Evolutionary conservation across 1,140 invertebrate species (phyloP), one percentile per base, ranked within the genome.

Genomic region (Vanessa atalanta): DNA sequence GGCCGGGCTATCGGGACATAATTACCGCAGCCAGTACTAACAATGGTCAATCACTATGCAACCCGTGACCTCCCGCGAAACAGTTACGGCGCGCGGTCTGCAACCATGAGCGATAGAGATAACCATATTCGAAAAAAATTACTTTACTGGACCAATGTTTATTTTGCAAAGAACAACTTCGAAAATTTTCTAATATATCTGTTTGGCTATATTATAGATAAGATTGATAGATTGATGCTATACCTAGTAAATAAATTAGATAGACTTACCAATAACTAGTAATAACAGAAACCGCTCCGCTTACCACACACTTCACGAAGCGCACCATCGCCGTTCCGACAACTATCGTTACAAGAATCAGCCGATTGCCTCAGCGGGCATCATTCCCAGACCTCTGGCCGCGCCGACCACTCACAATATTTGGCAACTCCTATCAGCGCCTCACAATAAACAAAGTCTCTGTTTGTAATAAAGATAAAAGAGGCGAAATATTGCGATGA

Each of bases 1-100:
- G 11, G 14, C 15, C 15, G 57, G 43, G 65, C 6, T 2, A 48
- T n/a, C 26, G 60, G 47, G 67, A 68, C 61, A 60, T 80, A 76
- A 83, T 79, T 79, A 76, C 81, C 70, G 53, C 47, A 37, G 66
- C 51, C 72, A 48, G 61, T 72, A 71, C 75, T 76, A 79, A 83
- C 82, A 82, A 83, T 82, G 82, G 77, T 81, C 81, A 79, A 86
- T 86, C 80, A 82, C 73, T 72, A 67, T 75, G 71, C 75, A 80
- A 79, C 64, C 79, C 53, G 67, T 73, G 79, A 73, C 65, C 72
- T 26, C 72, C 71, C 65, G 77, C 75, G 55, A 79, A 72, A 79
- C 66, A 53, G 37, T 53, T 23, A 64, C 72, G 37, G 9, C 14
- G 43, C 61, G 47, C 15, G 43, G 65, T 47, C 11, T 37, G 31